These are phyloP conservation scores for Cydia pomonella DNA, from an alignment of 1,140 invertebrate species.

Conservation along the genomic window DNA sequence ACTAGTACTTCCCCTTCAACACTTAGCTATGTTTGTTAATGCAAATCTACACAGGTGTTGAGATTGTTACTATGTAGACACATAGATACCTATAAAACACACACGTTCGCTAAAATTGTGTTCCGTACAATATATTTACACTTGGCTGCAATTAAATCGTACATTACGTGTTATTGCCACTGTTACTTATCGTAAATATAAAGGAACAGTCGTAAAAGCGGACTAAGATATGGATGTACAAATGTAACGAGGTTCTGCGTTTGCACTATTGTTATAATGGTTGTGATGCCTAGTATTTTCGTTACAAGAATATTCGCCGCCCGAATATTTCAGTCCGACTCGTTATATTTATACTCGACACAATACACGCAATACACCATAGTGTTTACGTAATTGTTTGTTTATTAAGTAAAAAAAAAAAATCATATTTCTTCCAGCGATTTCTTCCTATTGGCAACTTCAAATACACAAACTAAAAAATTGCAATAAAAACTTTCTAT, in stretches of 20 bases:
- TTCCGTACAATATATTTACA: not conserved
- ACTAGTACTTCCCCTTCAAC: slow-evolving; percentile 2
- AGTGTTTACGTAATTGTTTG: no score
- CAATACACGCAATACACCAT: no score
- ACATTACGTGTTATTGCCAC: not conserved
- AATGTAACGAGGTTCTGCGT: no score
- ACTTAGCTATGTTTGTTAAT: not conserved
- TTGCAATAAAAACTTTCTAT: not conserved
- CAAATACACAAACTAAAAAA: no score
- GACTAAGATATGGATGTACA: not conserved
- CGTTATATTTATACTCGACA: no score
- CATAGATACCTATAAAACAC: not conserved
- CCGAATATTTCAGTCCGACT: no score
- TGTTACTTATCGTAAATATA: slow-evolving; percentile 1
- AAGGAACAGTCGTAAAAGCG: not conserved
- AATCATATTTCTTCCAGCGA: no score
- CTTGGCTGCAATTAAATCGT: not conserved
- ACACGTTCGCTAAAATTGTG: no score
- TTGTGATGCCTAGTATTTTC: not conserved
- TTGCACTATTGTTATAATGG: not conserved
- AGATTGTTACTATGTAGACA: no score
- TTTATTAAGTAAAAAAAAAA: no score
- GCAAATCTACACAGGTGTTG: not conserved
- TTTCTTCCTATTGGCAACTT: no score
- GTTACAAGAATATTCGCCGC: not conserved